Percentiles rank a stretch among this genome's conserved stretches.
phyloP scores from a whole-genome alignment of 2,888 invertebrate species.

The Atethmia centrago region DNA sequence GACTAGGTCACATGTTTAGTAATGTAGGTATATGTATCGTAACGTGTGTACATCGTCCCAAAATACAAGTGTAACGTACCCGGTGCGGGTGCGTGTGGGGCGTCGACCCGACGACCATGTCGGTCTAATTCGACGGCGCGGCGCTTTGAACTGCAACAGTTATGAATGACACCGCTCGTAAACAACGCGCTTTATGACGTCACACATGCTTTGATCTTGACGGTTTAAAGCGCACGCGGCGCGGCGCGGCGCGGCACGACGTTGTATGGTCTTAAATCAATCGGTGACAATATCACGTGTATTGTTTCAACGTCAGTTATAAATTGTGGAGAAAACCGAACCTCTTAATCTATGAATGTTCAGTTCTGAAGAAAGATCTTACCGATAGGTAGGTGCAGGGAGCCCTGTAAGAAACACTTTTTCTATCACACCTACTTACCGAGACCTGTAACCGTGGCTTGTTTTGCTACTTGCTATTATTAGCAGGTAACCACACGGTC shows the following conservation, averaged over 20 bases:
- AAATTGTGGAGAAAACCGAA: neutral
- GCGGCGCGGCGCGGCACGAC: neutral
- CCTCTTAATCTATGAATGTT: neutral
- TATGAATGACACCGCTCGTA: constrained; percentile 54
- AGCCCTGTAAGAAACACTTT: neutral
- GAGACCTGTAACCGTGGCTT: neutral
- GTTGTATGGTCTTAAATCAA: constrained; percentile 32
- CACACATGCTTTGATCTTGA: constrained; percentile 61
- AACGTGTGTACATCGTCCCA: neutral
- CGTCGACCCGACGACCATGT: constrained; percentile 30
- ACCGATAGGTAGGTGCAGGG: neutral
- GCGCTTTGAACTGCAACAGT: constrained; percentile 54
- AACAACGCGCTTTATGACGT: constrained; percentile 57
- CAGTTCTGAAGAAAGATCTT: neutral
- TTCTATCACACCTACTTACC: neutral
- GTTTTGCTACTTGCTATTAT: neutral
- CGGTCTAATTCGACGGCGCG: constrained; percentile 44
- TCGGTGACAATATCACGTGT: constrained; percentile 14
- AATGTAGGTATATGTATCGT: neutral
- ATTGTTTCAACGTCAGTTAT: constrained; percentile 2
- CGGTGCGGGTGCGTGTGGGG: constrained; percentile 3
- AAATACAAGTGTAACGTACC: neutral
- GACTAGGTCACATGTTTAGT: neutral
- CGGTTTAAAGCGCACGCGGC: constrained; percentile 32
- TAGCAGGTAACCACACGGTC: neutral